Conservation (phyloP, 2,888 invertebrate species). For the Horisme vitalbata region DNA sequence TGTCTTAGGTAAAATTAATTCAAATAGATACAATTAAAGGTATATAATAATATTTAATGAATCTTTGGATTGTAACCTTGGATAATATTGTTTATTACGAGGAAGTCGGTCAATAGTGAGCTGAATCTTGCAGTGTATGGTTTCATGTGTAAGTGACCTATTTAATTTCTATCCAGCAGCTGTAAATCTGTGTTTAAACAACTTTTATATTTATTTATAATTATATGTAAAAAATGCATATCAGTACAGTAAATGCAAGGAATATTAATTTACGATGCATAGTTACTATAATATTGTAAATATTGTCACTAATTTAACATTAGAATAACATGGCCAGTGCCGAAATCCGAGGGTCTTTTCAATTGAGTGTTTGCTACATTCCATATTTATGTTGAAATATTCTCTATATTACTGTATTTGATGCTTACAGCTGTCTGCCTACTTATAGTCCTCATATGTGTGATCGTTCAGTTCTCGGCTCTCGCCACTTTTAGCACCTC, state of each 20-base stretch:
- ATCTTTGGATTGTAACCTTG: conserved; percentile 71
- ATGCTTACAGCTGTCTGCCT: conserved; percentile 42
- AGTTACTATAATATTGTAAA: conserved; percentile 81
- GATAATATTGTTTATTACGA: conserved; percentile 69
- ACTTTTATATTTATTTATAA: conserved; percentile 80
- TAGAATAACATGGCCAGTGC: conserved; percentile 72
- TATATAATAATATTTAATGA: conserved; percentile 76
- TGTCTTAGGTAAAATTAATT: conserved; percentile 81
- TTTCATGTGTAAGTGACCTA: conserved; percentile 73
- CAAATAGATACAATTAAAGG: conserved; percentile 75
- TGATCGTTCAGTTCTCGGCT: neutral
- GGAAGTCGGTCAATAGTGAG: conserved; percentile 65
- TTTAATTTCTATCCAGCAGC: conserved; percentile 77
- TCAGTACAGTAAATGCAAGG: conserved; percentile 76
- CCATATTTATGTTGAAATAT: conserved; percentile 83
- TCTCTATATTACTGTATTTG: conserved; percentile 66
- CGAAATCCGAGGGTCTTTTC: conserved; percentile 74
- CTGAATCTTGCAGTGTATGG: conserved; percentile 75
- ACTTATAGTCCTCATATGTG: conserved; percentile 24
- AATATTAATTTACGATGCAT: conserved; percentile 77
- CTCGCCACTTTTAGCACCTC: neutral
- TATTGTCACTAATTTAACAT: conserved; percentile 78
- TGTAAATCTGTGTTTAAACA: conserved; percentile 79
- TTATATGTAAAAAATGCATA: conserved; percentile 72
- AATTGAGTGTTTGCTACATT: conserved; percentile 82